These are phyloP conservation scores for Macaria notata DNA, from an alignment of 2,888 invertebrate species.

Conservation along the genomic window DNA sequence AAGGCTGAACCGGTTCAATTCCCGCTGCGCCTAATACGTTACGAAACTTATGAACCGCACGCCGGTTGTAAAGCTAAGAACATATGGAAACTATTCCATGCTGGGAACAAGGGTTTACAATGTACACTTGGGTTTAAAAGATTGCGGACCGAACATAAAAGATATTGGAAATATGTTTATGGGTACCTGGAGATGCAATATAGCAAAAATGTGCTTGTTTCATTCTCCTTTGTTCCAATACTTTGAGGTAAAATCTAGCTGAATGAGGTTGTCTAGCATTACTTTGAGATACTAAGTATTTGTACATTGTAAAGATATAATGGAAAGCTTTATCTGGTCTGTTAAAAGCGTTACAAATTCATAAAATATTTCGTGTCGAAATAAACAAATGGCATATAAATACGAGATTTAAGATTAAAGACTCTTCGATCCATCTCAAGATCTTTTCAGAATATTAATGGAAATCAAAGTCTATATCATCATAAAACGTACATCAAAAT, in stretches of 20 bases:
- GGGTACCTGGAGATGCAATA: constrained; percentile 15
- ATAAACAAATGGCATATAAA: too few species aligned
- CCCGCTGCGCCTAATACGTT: constrained; percentile 49
- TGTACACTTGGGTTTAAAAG: constrained; percentile 34
- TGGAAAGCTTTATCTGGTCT: too few species aligned
- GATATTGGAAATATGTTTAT: constrained; percentile 24
- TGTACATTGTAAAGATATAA: too few species aligned
- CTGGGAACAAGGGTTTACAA: constrained; percentile 37
- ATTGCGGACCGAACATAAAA: constrained; percentile 15
- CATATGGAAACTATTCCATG: constrained; percentile 55
- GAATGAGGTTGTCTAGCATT: too few species aligned
- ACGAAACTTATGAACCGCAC: constrained; percentile 53
- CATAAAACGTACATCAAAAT: too few species aligned
- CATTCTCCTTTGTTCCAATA: constrained; percentile 10
- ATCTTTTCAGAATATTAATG: too few species aligned
- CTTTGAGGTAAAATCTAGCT: background rate
- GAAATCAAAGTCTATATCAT: too few species aligned
- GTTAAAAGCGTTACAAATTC: too few species aligned
- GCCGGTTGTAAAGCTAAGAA: constrained; percentile 43
- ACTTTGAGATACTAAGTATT: too few species aligned
- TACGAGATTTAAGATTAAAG: too few species aligned
- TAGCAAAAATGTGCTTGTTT: constrained; percentile 3
- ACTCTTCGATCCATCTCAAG: too few species aligned
- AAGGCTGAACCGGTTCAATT: constrained; percentile 35
- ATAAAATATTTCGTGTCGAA: too few species aligned